phyloP scores from a whole-genome alignment of 2,113 vertebrate species.

The Pterophyllum scalare region DNA sequence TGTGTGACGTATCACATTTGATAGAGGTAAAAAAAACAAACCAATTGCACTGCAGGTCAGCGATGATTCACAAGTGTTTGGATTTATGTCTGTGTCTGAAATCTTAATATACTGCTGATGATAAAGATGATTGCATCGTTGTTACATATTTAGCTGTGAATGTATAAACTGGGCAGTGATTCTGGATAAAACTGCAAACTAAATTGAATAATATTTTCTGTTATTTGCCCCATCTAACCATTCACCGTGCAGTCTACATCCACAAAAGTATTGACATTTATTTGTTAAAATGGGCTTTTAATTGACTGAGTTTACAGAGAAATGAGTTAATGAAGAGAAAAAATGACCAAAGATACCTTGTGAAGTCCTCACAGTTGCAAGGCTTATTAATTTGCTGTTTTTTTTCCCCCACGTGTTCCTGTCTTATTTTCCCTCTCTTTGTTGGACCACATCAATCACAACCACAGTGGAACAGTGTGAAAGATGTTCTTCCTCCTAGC shows the following conservation, averaged over 20 bases:
- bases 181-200: neutral
- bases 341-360: neutral
- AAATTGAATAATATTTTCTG: neutral
- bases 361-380: neutral
- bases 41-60: neutral
- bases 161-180: neutral
- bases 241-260: neutral
- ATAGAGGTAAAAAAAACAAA: neutral
- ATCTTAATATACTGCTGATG: neutral
- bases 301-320: slow-evolving; percentile 3
- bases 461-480: neutral
- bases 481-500: neutral
- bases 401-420: neutral
- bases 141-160: neutral
- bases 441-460: slow-evolving; percentile 3
- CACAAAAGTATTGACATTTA: neutral
- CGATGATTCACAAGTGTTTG: neutral
- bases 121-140: neutral
- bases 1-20: neutral
- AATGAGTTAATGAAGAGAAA: neutral
- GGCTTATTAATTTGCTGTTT: slow-evolving; percentile 4
- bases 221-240: neutral
- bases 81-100: neutral
- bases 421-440: neutral
- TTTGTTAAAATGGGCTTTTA: neutral